These are phyloP conservation scores for Cephus sareptanus DNA, from an alignment of 2,888 invertebrate genomes.

Conservation along the genomic window DNA sequence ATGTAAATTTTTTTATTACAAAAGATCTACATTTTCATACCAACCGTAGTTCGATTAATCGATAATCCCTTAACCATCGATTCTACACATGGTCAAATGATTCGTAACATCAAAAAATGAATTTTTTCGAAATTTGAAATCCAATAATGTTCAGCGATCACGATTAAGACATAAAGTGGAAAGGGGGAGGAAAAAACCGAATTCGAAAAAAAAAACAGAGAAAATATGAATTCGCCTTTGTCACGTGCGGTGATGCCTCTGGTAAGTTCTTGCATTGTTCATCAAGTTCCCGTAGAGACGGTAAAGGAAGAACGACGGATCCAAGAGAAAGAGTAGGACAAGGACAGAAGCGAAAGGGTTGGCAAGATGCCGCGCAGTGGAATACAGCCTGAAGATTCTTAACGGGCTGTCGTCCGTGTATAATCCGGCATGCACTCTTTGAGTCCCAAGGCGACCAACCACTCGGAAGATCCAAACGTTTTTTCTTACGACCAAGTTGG, in stretches of 20 bases:
- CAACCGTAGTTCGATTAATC: no score
- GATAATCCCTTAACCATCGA: no score
- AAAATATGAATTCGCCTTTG: neutral
- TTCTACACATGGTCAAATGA: no score
- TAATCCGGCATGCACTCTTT: conserved; percentile 20
- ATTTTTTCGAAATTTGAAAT: no score
- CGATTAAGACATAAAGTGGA: no score
- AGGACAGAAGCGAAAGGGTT: conserved; percentile 6
- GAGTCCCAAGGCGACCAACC: neutral
- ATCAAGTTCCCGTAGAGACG: neutral
- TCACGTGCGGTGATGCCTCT: neutral
- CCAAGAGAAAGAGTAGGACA: conserved; percentile 5
- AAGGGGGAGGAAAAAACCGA: no score
- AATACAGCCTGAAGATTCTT: conserved; percentile 11
- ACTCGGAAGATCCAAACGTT: conserved; percentile 1
- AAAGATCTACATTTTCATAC: no score
- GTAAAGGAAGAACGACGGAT: neutral
- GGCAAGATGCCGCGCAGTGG: neutral
- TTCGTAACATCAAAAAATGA: no score
- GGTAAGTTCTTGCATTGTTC: neutral
- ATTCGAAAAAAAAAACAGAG: neutral
- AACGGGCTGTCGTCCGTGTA: conserved; percentile 18
- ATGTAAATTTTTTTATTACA: no score
- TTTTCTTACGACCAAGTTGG: neutral
- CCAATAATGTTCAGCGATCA: no score